Percentiles rank a stretch among this genome's conserved stretches.
Conservation (phyloP, 1,140 invertebrate genomes). For the Rhopalosiphum padi region DNA sequence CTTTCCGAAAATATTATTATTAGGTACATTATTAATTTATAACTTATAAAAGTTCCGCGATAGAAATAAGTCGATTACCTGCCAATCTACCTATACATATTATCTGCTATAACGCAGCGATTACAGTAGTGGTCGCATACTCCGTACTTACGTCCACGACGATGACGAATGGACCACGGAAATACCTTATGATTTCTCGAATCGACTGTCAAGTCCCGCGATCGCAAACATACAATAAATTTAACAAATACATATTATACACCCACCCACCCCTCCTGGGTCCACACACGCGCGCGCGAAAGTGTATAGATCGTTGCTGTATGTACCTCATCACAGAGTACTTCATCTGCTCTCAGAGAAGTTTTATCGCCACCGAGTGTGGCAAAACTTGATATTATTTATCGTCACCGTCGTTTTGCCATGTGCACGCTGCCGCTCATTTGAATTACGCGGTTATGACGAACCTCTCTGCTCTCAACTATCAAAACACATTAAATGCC, state of each 20-base stretch:
- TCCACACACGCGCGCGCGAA: too few species aligned
- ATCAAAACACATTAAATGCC: constrained; percentile 39
- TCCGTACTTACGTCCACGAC: not conserved
- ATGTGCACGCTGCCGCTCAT: not conserved
- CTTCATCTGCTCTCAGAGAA: not conserved
- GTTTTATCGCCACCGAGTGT: not conserved
- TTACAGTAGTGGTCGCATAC: not conserved
- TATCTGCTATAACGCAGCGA: too few species aligned
- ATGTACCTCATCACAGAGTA: not conserved
- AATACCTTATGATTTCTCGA: not conserved
- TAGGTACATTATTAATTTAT: too few species aligned
- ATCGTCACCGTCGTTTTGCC: constrained; percentile 25
- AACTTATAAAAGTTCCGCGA: not conserved
- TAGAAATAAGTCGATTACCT: not conserved
- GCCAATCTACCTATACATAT: not conserved
- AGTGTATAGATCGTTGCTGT: too few species aligned
- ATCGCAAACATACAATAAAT: too few species aligned
- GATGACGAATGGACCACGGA: not conserved
- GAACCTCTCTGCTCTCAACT: not conserved
- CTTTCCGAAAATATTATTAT: not conserved
- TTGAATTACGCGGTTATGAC: constrained; percentile 53
- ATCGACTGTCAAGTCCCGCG: too few species aligned
- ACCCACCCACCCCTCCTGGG: too few species aligned
- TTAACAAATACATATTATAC: too few species aligned
- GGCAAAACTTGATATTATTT: constrained; percentile 32